Evolutionary conservation across 2,113 vertebrate genomes (phyloP), one percentile per base, ranked within the genome.

Genomic region (Sander vitreus): DNA sequence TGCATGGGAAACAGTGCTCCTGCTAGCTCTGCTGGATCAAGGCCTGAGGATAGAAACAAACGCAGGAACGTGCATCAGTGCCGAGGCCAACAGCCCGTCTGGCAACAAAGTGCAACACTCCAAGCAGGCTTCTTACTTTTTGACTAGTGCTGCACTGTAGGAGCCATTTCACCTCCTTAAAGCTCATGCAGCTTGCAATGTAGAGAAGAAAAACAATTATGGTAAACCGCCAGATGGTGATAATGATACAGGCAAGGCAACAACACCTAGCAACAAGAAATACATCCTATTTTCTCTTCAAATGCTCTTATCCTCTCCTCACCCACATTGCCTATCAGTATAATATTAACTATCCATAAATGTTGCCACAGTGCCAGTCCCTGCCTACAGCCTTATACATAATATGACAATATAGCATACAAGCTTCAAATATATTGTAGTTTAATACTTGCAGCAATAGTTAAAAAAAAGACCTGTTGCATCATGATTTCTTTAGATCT

Each of bases 1-100:
- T 85, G 78, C 50, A 83, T 84, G 78, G 80, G 76, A 85, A 89
- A 86, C 72, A 50, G 85, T 68, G 84, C 78, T 75, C 53, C 85
- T 79, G 71, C 68, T 72, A 39, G 57, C 47, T 12, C 80, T 75
- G 70, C 83, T 62, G 83, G 80, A 84, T 68, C 85, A 54, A 84
- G 58, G 73, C 67, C 88, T 72, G 85, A 58, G 73, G 74, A 74
- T 48, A 60, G 39, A 84, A 71, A 62, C 62, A 55, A 78, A 80
- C 68, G 71, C 78, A 78, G 79, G 18, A 45, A 57, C 51, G n/a
- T 58, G 68, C 66, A 21, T 16, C 86, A 80, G 16, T 75, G 73
- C 57, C 76, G 77, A 76, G 80, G 71, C 85, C 83, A 69, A 14
- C 88, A 47, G 66, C 67, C 66, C 64, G 8, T 79, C 80, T 83